Conservation (phyloP, 1,140 invertebrate genomes). For the Oryzaephilus surinamensis region DNA sequence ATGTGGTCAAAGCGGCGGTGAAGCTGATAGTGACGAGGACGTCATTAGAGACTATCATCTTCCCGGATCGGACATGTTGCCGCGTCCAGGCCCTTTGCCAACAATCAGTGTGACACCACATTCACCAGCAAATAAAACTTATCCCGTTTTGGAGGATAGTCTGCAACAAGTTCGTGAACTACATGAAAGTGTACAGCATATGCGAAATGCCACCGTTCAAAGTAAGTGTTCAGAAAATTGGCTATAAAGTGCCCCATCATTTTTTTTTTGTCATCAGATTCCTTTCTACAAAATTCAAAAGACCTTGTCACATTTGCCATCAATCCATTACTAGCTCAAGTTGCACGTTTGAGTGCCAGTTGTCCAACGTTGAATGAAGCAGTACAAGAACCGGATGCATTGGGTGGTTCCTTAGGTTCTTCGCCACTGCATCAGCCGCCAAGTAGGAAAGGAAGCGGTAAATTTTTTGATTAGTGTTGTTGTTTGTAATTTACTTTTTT, state of each 20-base stretch:
- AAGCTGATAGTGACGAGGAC: constrained; percentile 53
- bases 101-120: constrained; percentile 80
- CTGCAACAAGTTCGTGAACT: constrained; percentile 63
- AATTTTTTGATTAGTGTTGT: too few species aligned
- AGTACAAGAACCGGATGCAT: constrained; percentile 38
- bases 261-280: constrained; percentile 18
- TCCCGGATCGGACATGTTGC: constrained; percentile 30
- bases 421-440: constrained; percentile 32
- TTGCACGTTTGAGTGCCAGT: constrained; percentile 55
- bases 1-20: constrained; percentile 48
- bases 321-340: constrained; percentile 33
- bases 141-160: constrained; percentile 61
- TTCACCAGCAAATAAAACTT: constrained; percentile 55
- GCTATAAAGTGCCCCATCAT: constrained; percentile 2
- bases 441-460: constrained; percentile 45
- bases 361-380: constrained; percentile 60
- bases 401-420: constrained; percentile 38
- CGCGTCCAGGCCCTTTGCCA: constrained; percentile 44
- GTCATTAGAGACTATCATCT: constrained; percentile 52
- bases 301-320: constrained; percentile 37
- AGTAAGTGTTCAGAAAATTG: constrained; percentile 9
- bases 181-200: constrained; percentile 63
- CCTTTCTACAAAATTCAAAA: constrained; percentile 22
- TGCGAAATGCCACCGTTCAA: constrained; percentile 51
- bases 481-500: constrained; percentile 4